Evolutionary conservation across 2,888 invertebrate genomes (phyloP), one percentile per base, ranked within the genome.

Genomic region (Epinotia bilunana): DNA sequence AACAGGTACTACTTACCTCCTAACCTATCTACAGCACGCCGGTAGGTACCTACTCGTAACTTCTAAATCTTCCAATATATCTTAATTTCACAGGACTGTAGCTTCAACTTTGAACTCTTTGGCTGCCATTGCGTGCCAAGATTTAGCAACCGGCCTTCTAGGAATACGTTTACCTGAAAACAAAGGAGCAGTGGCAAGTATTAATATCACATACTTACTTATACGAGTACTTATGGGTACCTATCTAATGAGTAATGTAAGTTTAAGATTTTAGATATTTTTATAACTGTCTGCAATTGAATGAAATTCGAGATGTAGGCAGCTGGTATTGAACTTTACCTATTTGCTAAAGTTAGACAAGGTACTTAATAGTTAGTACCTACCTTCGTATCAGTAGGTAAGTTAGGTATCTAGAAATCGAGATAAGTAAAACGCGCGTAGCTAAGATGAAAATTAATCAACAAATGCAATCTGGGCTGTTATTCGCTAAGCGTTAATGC

Each of bases 21-120:
- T 53, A 7, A 53, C n/a, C n/a, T 53, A 7, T 53, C 16, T 7
- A 53, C 13, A n/a, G 2, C 53, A n/a, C n/a, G 16, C 49, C 16
- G 49, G 6, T 49, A 16, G 49, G 1, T 49, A 16, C 16, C 5
- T 49, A 49, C 16, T 49, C 4, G 2, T 53, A 53, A n/a, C 53
- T n/a, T 53, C n/a, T 6, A n/a, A 16, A 49, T 49, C 4, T 6
- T 39, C 39, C 39, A 39, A 6, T 53, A n/a, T 53, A n/a, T 53
- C 53, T 13, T 60, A 5, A 71, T 33, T 60, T 74, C 92, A 69
- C 90, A 99, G 99, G 82, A 99, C 99, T 7, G 98, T 99, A 6
- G 99, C 99, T 0, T 97, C 98, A n/a, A 99, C 99, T 0, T 89
- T 99, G 74, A 99, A 99, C 86, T 98, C 99, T 0, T 91, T 99